Evolutionary conservation across 2,113 vertebrate species (phyloP).

Genomic region (Pheucticus melanocephalus): DNA sequence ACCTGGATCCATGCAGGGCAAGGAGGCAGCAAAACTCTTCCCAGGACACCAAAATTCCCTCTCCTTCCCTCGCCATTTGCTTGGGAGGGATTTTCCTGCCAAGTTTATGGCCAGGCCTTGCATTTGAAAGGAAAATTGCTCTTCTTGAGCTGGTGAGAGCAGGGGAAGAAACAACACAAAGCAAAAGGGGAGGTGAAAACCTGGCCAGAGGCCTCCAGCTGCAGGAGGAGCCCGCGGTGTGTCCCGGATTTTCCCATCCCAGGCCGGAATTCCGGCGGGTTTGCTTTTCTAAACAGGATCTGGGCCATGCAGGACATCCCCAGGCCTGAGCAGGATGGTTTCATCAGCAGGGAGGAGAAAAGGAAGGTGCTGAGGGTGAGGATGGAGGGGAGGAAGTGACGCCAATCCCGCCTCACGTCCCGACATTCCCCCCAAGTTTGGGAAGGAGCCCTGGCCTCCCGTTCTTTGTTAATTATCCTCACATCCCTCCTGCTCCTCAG

Average conservation of each 20-base stretch:
- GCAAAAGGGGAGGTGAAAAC: not conserved
- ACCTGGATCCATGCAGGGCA: not conserved
- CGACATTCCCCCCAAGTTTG: not conserved
- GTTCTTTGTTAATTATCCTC: not conserved
- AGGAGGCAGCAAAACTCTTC: not conserved
- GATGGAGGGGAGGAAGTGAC: conserved; percentile 24
- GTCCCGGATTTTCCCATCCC: not conserved
- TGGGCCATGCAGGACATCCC: not conserved
- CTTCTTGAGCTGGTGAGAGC: not conserved
- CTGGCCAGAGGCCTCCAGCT: not conserved
- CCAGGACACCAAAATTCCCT: not conserved
- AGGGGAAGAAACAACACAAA: not conserved
- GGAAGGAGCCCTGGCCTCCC: not conserved
- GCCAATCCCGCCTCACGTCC: conserved; percentile 22
- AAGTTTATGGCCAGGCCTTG: conserved; percentile 43
- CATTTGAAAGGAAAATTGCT: conserved; percentile 51
- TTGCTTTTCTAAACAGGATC: not conserved
- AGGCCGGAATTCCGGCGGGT: not conserved
- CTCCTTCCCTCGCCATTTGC: conserved; percentile 11
- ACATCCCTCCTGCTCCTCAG: not conserved
- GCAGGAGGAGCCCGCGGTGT: accelerated
- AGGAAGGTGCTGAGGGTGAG: conserved; percentile 30
- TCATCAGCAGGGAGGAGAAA: not conserved
- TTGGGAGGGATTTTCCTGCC: conserved; percentile 6
- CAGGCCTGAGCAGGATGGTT: not conserved